These are phyloP conservation scores for Spilarctia lutea DNA, from an alignment of 2,888 invertebrate genomes.

Conservation along the genomic window DNA sequence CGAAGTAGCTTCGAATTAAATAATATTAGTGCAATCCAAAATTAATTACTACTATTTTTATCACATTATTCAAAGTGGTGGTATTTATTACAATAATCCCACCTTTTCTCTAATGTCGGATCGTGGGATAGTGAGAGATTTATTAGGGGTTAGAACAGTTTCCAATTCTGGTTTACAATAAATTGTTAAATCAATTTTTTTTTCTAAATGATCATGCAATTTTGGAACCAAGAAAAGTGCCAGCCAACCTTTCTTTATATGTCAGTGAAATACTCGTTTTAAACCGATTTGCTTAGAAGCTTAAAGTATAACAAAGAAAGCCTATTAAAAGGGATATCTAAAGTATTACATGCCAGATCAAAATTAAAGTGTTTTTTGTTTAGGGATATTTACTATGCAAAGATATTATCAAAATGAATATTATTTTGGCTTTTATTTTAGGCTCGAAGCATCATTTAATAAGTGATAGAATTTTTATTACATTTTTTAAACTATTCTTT, in stretches of 20 bases:
- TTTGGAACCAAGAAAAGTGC: neutral
- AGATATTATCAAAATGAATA: constrained; percentile 5
- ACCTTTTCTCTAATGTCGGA: neutral
- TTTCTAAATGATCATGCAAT: neutral
- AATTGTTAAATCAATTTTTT: neutral
- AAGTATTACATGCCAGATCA: constrained; percentile 17
- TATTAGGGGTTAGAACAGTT: neutral
- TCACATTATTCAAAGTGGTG: neutral
- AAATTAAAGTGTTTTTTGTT: constrained; percentile 21
- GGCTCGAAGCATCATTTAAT: no score
- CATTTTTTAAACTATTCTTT: no score
- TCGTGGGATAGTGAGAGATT: neutral
- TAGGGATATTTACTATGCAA: constrained; percentile 36
- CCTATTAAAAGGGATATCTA: constrained; percentile 4
- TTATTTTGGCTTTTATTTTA: no score
- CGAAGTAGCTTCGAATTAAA: no score
- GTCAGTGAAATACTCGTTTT: neutral
- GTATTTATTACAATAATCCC: neutral
- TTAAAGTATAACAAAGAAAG: constrained; percentile 20
- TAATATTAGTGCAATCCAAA: no score
- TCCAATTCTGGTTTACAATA: neutral
- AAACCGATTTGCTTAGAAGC: neutral
- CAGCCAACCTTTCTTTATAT: neutral
- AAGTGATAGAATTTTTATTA: no score
- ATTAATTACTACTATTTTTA: no score